phyloP scores from a whole-genome alignment of 1,140 invertebrate species.

The Ceratina calcarata region DNA sequence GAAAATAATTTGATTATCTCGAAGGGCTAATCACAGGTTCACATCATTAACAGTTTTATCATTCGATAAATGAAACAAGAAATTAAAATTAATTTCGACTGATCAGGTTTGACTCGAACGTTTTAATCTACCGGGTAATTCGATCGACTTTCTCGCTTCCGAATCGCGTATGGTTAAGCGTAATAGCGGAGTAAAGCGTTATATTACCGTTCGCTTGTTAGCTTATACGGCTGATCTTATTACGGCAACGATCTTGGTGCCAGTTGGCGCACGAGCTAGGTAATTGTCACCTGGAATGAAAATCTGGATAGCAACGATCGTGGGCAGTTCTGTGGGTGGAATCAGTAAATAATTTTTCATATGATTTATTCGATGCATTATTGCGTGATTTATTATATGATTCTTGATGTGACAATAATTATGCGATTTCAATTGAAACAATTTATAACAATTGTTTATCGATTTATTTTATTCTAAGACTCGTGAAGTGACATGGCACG shows the following conservation, averaged over 20 bases:
- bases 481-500: too few relatives aligned
- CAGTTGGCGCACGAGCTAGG: conserved; percentile 6
- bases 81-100: neutral
- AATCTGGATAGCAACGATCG: conserved; percentile 5
- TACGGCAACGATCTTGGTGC: neutral
- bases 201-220: neutral
- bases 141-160: neutral
- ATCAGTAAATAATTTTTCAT: neutral
- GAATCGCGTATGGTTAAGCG: neutral
- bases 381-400: too few relatives aligned
- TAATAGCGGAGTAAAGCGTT: neutral
- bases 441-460: too few relatives aligned
- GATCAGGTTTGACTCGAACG: neutral
- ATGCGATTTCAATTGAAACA: too few relatives aligned
- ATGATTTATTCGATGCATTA: too few relatives aligned
- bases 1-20: too few relatives aligned
- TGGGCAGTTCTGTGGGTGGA: conserved; percentile 21
- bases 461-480: too few relatives aligned
- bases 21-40: too few relatives aligned
- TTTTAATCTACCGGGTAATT: neutral
- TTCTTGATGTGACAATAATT: too few relatives aligned
- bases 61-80: too few relatives aligned
- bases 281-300: conserved; percentile 15
- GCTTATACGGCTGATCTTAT: neutral
- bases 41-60: too few relatives aligned